These are phyloP conservation scores for Nemotelus pantherinus DNA, from an alignment of 2,888 invertebrate species.

Conservation along the genomic window DNA sequence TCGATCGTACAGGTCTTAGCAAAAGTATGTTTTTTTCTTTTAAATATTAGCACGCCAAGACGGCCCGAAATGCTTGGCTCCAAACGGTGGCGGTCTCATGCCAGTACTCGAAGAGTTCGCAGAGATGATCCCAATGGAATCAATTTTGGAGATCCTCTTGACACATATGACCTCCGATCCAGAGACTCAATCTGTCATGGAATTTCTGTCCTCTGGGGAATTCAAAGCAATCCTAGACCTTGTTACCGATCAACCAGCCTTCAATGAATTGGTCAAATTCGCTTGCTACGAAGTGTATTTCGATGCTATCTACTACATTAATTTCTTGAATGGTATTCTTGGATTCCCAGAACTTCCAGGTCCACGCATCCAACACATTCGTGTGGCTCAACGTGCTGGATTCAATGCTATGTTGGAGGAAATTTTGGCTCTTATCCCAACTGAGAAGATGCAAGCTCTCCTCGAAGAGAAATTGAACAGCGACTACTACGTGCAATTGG, in stretches of 20 bases:
- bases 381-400: constrained; percentile 3
- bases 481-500: constrained; percentile 42
- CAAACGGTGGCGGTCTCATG: constrained; percentile 44
- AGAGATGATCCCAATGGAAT: constrained; percentile 30
- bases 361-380: neutral
- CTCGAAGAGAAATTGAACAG: constrained; percentile 40
- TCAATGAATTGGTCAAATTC: constrained; percentile 21
- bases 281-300: constrained; percentile 45
- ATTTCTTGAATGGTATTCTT: constrained; percentile 40
- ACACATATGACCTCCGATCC: constrained; percentile 42
- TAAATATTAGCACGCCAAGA: constrained; percentile 1
- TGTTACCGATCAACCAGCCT: neutral
- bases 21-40: neutral
- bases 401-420: constrained; percentile 33
- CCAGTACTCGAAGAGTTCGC: constrained; percentile 43
- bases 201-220: constrained; percentile 40
- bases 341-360: constrained; percentile 32
- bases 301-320: constrained; percentile 45
- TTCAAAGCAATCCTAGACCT: constrained; percentile 37
- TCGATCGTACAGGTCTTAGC: too few species aligned
- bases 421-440: constrained; percentile 42
- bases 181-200: constrained; percentile 47
- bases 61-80: constrained; percentile 41
- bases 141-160: constrained; percentile 34
- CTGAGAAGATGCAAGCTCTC: constrained; percentile 29